These are phyloP conservation scores for Zaprionus davidi DNA, from an alignment of 1,140 invertebrate genomes.

Conservation along the genomic window DNA sequence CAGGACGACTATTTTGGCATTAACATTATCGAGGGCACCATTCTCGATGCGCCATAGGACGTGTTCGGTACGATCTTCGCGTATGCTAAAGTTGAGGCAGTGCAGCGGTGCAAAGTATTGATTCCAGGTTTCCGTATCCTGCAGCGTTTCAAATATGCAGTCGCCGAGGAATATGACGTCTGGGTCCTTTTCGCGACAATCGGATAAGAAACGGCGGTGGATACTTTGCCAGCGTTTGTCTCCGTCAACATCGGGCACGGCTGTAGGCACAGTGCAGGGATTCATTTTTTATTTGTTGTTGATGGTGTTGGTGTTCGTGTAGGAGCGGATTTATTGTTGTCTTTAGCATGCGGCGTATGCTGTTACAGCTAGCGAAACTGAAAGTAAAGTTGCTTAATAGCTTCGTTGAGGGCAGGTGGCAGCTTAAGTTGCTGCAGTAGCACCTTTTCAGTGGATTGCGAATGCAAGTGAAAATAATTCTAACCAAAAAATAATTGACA, in stretches of 20 bases:
- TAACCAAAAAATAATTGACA: conserved; percentile 58
- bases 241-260: conserved; percentile 86
- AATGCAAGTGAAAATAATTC: conserved; percentile 42
- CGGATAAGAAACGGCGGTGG: conserved; percentile 91
- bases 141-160: conserved; percentile 91
- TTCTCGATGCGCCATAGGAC: conserved; percentile 94
- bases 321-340: conserved; percentile 9
- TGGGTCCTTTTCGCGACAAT: conserved; percentile 93
- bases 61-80: conserved; percentile 94
- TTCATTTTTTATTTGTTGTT: conserved; percentile 84
- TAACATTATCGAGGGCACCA: conserved; percentile 94
- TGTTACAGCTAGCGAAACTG: conserved; percentile 22
- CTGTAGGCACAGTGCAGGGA: conserved; percentile 87
- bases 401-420: neutral
- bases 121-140: conserved; percentile 92
- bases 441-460: conserved; percentile 20
- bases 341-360: conserved; percentile 44
- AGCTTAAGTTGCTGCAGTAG: neutral
- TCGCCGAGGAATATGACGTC: conserved; percentile 96
- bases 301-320: conserved; percentile 23
- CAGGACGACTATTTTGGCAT: conserved; percentile 95
- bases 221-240: conserved; percentile 81
- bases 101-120: conserved; percentile 94
- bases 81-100: conserved; percentile 95
- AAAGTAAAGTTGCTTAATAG: neutral